Evolutionary conservation across 2,797 vertebrate species (phyloP).

Genomic region (Setipinna tenuifilis): DNA sequence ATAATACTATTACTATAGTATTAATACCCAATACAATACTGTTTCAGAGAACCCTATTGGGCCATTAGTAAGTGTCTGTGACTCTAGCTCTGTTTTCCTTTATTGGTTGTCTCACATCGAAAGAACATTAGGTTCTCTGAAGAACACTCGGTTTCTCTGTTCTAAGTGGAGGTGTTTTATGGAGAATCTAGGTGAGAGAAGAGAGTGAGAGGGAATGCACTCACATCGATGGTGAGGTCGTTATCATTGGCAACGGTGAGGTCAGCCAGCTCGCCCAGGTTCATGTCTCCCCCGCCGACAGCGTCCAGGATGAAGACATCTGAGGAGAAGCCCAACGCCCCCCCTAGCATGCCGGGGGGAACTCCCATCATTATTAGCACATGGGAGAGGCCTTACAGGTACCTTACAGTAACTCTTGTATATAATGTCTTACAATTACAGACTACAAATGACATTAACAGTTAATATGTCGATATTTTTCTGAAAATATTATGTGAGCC

Average conservation of each 20-base stretch:
- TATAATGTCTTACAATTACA: background rate
- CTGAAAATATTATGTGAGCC: no score
- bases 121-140: no score
- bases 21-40: no score
- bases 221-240: conserved; percentile 88
- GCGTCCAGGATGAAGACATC: conserved; percentile 91
- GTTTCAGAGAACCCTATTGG: no score
- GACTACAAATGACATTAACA: background rate
- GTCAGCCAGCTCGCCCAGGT: conserved; percentile 90
- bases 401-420: background rate
- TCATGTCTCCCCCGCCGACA: conserved; percentile 87
- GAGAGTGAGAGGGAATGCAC: conserved; percentile 42
- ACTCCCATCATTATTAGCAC: background rate
- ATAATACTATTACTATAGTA: no score
- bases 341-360: conserved; percentile 65
- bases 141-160: no score
- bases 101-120: no score
- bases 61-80: no score
- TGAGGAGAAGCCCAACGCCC: conserved; percentile 85
- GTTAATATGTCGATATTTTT: no score
- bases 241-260: conserved; percentile 92
- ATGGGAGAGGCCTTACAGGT: no score
- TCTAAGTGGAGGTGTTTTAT: no score
- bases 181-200: background rate
- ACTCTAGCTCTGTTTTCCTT: no score